phyloP scores from a whole-genome alignment of 2,888 invertebrate genomes.

The Erebia palarica region DNA sequence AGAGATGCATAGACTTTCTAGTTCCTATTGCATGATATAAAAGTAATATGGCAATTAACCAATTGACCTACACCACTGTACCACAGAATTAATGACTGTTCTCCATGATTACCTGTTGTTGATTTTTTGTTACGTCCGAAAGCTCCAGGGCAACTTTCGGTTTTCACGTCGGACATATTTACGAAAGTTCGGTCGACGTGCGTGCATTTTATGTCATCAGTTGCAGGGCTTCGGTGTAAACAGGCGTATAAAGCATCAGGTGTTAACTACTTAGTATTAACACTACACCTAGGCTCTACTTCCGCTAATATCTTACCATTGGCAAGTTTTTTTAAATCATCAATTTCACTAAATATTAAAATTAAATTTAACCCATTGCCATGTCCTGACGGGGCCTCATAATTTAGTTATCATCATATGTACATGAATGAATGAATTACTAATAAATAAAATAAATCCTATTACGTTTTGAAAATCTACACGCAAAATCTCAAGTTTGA shows the following conservation, averaged over 20 bases:
- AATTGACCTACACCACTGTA: constrained; percentile 12
- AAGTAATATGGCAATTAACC: background rate
- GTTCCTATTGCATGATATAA: background rate
- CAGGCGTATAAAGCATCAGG: background rate
- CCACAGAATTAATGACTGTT: background rate
- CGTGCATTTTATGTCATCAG: background rate
- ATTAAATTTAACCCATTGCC: too few species aligned
- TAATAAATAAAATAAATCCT: too few species aligned
- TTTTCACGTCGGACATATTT: background rate
- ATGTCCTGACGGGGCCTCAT: too few species aligned
- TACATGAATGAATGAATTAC: too few species aligned
- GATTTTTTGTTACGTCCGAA: background rate
- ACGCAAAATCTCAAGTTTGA: too few species aligned
- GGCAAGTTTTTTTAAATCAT: too few species aligned
- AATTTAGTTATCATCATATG: too few species aligned
- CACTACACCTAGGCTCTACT: too few species aligned
- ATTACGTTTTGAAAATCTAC: too few species aligned
- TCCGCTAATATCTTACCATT: too few species aligned
- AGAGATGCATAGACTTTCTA: background rate
- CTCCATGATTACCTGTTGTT: background rate
- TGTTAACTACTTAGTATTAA: too few species aligned
- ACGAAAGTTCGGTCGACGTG: constrained; percentile 6
- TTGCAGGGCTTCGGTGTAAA: constrained; percentile 2
- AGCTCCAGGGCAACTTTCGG: constrained; percentile 8
- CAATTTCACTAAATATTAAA: too few species aligned